phyloP scores from a whole-genome alignment of 2,888 invertebrate species.

The Cryptocephalus moraei region DNA sequence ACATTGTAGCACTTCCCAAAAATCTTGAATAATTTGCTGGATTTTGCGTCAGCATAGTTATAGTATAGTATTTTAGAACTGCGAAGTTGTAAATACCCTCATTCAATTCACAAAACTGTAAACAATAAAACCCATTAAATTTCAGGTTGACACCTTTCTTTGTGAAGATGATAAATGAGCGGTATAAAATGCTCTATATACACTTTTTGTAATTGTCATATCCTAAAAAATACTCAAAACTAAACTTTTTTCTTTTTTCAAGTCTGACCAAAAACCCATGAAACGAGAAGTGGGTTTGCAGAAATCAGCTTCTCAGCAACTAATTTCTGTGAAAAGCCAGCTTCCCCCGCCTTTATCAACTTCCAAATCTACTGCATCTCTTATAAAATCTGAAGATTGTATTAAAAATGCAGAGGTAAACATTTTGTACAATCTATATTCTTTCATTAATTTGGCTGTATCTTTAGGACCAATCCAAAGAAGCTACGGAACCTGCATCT shows the following conservation, averaged over 20 bases:
- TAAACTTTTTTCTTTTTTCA: slow-evolving; percentile 7
- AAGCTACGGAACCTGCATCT: not conserved
- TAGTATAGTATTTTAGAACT: too few species aligned
- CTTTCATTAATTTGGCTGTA: slow-evolving; percentile 1
- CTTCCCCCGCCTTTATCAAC: slow-evolving; percentile 28
- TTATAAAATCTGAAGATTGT: slow-evolving; percentile 22
- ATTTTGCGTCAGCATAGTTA: too few species aligned
- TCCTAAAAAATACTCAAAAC: too few species aligned
- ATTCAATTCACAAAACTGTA: too few species aligned
- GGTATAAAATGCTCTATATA: too few species aligned
- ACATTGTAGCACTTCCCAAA: too few species aligned
- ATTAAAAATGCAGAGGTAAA: slow-evolving; percentile 14
- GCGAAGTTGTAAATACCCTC: too few species aligned
- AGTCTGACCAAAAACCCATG: slow-evolving; percentile 14
- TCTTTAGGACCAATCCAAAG: not conserved
- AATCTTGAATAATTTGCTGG: too few species aligned
- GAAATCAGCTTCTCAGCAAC: slow-evolving; percentile 37
- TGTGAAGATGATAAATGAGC: too few species aligned
- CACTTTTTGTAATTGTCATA: too few species aligned
- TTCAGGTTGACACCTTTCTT: too few species aligned
- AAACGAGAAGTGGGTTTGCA: slow-evolving; percentile 26
- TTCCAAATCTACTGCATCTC: slow-evolving; percentile 35
- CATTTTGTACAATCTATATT: not conserved
- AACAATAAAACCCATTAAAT: too few species aligned
- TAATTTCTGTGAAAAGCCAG: slow-evolving; percentile 29